Conservation (phyloP, 2,888 invertebrate genomes). For the Amphimallon solstitiale region DNA sequence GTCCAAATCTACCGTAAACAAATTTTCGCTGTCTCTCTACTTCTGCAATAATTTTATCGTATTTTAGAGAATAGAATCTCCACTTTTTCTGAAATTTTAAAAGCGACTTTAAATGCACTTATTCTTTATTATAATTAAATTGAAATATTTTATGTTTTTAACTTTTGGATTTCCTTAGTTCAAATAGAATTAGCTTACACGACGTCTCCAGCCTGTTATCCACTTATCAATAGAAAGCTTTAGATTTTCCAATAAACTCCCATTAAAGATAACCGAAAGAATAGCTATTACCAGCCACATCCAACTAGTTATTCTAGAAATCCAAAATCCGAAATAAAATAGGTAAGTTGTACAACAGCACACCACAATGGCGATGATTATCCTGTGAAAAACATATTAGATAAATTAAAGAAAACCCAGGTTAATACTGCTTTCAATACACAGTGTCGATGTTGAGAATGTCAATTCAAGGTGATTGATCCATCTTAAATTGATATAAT, state of each 20-base stretch:
- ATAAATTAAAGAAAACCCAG: too few relatives aligned
- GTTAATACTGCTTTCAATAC: too few relatives aligned
- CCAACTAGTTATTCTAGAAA: slow-evolving; percentile 37
- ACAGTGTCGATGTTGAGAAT: too few relatives aligned
- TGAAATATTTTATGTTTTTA: too few relatives aligned
- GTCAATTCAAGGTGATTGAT: too few relatives aligned
- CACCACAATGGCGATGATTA: slow-evolving; percentile 29
- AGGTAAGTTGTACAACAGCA: slow-evolving; percentile 34
- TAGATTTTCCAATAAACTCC: slow-evolving; percentile 43
- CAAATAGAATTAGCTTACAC: slow-evolving; percentile 25
- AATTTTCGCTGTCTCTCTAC: slow-evolving; percentile 41
- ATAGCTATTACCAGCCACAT: slow-evolving; percentile 35
- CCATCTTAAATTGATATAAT: too few relatives aligned
- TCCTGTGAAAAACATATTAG: slow-evolving; percentile 34
- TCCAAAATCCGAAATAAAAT: slow-evolving; percentile 44
- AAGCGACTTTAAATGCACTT: too few relatives aligned
- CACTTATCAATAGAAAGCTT: slow-evolving; percentile 24
- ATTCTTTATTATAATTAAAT: too few relatives aligned
- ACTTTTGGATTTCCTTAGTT: too few relatives aligned
- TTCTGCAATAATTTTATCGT: slow-evolving; percentile 39
- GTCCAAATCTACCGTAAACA: slow-evolving; percentile 40
- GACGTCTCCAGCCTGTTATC: neutral
- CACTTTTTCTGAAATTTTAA: neutral
- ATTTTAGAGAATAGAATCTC: slow-evolving; percentile 12
- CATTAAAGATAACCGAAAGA: slow-evolving; percentile 39